Evolutionary conservation across 1,140 invertebrate genomes (phyloP).

Genomic region (Pollicipes pollicipes): DNA sequence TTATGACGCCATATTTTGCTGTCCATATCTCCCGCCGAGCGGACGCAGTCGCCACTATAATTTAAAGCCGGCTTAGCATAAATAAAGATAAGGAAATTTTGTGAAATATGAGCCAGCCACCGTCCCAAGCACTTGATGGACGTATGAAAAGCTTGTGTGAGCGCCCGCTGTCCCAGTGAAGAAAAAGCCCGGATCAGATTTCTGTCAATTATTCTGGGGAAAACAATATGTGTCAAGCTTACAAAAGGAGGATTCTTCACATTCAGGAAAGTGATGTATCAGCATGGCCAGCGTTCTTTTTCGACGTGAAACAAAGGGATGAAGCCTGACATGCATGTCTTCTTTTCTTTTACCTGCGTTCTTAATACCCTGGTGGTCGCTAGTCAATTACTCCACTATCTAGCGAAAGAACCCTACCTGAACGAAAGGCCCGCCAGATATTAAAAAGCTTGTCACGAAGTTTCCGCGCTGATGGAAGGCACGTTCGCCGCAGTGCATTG

Average conservation of each 20-base stretch:
- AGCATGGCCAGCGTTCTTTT: background rate
- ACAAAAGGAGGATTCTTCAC: background rate
- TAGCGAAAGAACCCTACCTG: background rate
- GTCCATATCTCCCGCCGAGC: background rate
- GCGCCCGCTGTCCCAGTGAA: background rate
- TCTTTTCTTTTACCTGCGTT: background rate
- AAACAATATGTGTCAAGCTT: background rate
- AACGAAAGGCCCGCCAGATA: too few species aligned
- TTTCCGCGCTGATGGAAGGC: background rate
- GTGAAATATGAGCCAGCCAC: background rate
- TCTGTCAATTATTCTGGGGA: background rate
- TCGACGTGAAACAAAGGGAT: background rate
- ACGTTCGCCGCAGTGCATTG: background rate
- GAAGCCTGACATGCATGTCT: background rate
- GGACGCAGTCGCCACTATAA: background rate
- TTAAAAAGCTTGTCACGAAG: background rate
- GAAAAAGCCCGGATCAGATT: background rate
- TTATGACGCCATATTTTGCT: background rate
- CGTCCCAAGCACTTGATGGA: background rate
- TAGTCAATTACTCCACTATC: background rate
- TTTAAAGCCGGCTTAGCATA: constrained; percentile 1
- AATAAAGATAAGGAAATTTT: background rate
- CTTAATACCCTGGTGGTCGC: too few species aligned
- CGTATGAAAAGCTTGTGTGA: background rate
- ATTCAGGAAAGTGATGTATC: background rate